phyloP scores from a whole-genome alignment of 2,888 invertebrate genomes.

The Perithous albicinctus region DNA sequence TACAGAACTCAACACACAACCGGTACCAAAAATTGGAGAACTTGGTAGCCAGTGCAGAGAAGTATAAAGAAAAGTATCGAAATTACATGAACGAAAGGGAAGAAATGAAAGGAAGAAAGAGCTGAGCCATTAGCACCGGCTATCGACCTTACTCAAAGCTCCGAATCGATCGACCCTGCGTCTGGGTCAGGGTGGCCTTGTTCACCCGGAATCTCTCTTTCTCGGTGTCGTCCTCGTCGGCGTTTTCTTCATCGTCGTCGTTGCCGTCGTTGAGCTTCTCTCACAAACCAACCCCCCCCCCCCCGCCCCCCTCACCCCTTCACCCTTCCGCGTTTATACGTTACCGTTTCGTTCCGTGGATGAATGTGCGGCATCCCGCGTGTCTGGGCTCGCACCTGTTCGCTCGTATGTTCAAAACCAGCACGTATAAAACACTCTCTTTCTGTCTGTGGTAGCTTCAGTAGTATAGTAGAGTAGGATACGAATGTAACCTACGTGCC shows the following conservation, averaged over 20 bases:
- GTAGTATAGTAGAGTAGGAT: conserved; percentile 59
- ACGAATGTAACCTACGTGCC: conserved; percentile 78
- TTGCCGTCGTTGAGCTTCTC: conserved; percentile 47
- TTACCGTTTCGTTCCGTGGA: conserved; percentile 57
- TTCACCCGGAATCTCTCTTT: conserved; percentile 66
- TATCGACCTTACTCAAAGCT: conserved; percentile 65
- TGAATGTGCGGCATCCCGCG: conserved; percentile 55
- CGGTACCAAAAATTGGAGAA: not conserved
- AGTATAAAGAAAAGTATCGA: conserved; percentile 1
- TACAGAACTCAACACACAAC: not conserved
- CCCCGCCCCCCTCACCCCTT: too few species aligned
- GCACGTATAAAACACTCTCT: conserved; percentile 33
- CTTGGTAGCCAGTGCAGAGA: not conserved
- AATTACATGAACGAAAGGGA: not conserved
- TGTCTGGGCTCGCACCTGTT: conserved; percentile 54
- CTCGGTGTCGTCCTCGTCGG: conserved; percentile 60
- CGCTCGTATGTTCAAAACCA: conserved; percentile 26
- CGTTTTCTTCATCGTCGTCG: conserved; percentile 44
- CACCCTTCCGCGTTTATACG: conserved; percentile 54
- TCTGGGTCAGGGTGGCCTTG: conserved; percentile 81
- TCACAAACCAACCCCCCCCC: too few species aligned
- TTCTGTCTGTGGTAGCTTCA: conserved; percentile 41
- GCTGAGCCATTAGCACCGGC: conserved; percentile 58
- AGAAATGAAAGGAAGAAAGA: conserved; percentile 25
- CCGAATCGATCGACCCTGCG: conserved; percentile 65